Percentiles rank a stretch among this genome's conserved stretches.
Evolutionary conservation across 1,140 invertebrate species (phyloP).

Genomic region (Trachymyrmex septentrionalis): DNA sequence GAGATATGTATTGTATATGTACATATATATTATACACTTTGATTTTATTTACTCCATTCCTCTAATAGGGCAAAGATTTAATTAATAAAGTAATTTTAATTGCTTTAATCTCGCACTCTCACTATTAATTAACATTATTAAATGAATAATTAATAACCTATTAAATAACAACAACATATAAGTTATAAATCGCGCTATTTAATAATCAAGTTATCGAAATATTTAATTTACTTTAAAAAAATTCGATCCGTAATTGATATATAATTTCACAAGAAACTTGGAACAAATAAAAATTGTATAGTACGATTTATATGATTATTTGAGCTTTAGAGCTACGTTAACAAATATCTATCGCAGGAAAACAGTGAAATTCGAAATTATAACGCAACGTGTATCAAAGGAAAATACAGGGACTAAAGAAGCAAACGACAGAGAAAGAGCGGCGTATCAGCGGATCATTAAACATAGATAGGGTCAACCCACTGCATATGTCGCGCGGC

Average conservation of each 20-base stretch:
- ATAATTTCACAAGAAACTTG: not conserved
- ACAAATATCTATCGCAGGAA: not conserved
- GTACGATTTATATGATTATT: not conserved
- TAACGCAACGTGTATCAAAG: conserved; percentile 31
- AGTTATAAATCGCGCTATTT: not conserved
- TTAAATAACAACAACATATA: not conserved
- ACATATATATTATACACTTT: not conserved
- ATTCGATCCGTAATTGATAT: not conserved
- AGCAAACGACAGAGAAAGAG: conserved; percentile 66
- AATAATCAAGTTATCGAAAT: not conserved
- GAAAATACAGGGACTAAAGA: conserved; percentile 35
- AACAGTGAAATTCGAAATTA: not conserved
- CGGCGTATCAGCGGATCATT: conserved; percentile 76
- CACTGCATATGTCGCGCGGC: conserved; percentile 81
- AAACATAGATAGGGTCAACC: conserved; percentile 78
- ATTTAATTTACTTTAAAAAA: not conserved
- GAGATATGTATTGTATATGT: not conserved
- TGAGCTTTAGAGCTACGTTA: not conserved
- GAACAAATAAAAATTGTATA: not conserved
- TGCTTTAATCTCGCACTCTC: not conserved
- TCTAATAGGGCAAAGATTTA: not conserved
- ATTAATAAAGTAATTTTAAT: not conserved
- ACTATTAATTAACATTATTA: not conserved
- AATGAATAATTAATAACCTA: not conserved
- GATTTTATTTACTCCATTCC: not conserved